A percentile compares a stretch with the other conserved stretches of the same genome.
phyloP scores from a whole-genome alignment of 2,797 vertebrate species.

The Delichon dasypus region DNA sequence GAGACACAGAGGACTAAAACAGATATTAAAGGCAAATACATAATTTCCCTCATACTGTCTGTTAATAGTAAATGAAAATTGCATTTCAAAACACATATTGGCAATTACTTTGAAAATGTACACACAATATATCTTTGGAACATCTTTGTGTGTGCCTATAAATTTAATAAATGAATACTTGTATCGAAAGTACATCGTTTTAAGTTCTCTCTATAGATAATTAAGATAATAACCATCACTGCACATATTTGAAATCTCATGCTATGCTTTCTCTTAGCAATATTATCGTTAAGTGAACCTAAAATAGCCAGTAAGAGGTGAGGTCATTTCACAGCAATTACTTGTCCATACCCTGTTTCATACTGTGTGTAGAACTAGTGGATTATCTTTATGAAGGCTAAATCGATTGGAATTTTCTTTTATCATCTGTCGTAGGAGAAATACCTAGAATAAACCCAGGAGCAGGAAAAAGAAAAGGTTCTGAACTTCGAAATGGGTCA shows the following conservation, averaged over 20 bases:
- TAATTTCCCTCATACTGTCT: not conserved
- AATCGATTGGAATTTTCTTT: not conserved
- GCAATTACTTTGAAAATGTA: not conserved
- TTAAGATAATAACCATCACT: not conserved
- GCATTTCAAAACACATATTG: not conserved
- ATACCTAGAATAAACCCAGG: not conserved
- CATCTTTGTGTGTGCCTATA: not conserved
- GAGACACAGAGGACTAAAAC: not conserved
- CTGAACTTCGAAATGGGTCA: not conserved
- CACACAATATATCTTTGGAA: not conserved
- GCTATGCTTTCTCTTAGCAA: not conserved
- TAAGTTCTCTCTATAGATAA: not conserved
- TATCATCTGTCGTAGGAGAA: not conserved
- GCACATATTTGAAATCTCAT: not conserved
- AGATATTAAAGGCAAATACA: not conserved
- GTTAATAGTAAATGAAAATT: not conserved
- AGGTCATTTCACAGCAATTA: not conserved
- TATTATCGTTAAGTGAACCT: not conserved
- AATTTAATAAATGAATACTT: not conserved
- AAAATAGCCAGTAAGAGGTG: not conserved
- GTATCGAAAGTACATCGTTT: not conserved
- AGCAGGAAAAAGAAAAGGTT: not conserved
- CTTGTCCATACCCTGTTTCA: not conserved
- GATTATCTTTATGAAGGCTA: not conserved
- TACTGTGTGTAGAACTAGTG: not conserved